Evolutionary conservation across 1,140 invertebrate genomes (phyloP), one percentile per base, ranked within the genome.

Genomic region (Telenomus remus): DNA sequence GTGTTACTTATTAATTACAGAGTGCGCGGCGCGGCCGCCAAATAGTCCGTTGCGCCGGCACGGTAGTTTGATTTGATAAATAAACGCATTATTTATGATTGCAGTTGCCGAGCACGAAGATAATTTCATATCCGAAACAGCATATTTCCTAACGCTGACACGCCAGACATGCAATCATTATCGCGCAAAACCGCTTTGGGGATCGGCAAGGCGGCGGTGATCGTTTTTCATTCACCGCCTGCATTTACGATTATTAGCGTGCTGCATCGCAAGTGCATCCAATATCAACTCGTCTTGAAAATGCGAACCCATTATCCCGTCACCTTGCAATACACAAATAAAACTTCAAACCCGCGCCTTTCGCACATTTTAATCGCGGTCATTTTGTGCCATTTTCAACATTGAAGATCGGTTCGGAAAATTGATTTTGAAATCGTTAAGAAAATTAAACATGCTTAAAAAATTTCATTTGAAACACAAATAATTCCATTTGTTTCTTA

Each of bases 201-300:
- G n/a, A 19, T 35, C 13, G 37, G n/a, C 6, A 12, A 59, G 14
- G 14, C 33, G 54, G 50, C 42, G 9, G 1, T 53, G 39, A 61
- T 56, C 39, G 46, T 71, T 63, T 57, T 51, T 57, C 68, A 51
- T 56, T 71, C 51, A 10, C 57, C 33, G 50, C n/a, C 14, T 19
- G 14, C 12, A 16, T 51, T 63, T 46, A 13, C 35, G 53, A 59
- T 51, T 57, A 69, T 70, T 57, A 56, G 14, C 19, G 16, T 16
- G 8, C 11, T 14, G 46, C 42, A 44, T 63, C 19, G 19, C 19
- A 6, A 59, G 43, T 39, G 60, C 39, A 59, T 48, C 60, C 46
- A 59, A 59, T 54, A 72, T 53, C 54, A 70, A 56, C 55, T 43
- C 7, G 55, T 73, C 54, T 60, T 66, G 55, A 73, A 73, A 73